Percentiles rank a stretch among this genome's conserved stretches.
Conservation (phyloP, 2,797 vertebrate genomes). For the Sebastes kiyomatsui region DNA sequence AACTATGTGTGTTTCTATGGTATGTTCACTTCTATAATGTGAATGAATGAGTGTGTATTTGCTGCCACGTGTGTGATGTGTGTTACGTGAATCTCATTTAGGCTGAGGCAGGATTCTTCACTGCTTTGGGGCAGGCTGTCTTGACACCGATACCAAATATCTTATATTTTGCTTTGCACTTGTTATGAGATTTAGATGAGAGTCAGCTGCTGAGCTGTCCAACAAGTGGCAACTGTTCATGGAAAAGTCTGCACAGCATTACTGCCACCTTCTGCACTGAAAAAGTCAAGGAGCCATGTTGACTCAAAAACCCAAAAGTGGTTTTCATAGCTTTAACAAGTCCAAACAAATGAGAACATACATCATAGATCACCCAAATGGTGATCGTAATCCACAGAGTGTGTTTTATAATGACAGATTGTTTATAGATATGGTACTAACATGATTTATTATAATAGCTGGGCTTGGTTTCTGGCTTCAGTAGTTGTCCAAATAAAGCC, state of each 20-base stretch:
- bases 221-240: constrained; percentile 15
- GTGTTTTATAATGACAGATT: constrained; percentile 22
- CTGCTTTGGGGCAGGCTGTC: constrained; percentile 25
- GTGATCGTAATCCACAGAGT: constrained; percentile 4
- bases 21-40: constrained; percentile 30
- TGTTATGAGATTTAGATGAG: constrained; percentile 1
- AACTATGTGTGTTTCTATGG: constrained; percentile 24
- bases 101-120: constrained; percentile 6
- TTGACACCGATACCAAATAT: background rate
- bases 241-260: constrained; percentile 34
- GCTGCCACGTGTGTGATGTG: constrained; percentile 24
- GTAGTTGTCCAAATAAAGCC: constrained; percentile 26
- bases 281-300: constrained; percentile 11
- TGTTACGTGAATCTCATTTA: constrained; percentile 22
- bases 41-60: constrained; percentile 29
- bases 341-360: constrained; percentile 28
- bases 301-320: constrained; percentile 3
- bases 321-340: constrained; percentile 24
- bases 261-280: constrained; percentile 49
- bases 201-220: constrained; percentile 17
- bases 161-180: constrained; percentile 1
- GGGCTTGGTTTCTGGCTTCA: constrained; percentile 25
- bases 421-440: constrained; percentile 30
- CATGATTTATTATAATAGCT: constrained; percentile 18
- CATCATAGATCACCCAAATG: background rate